Conservation (phyloP, 2,113 vertebrate species). For the Clarias batrachus region DNA sequence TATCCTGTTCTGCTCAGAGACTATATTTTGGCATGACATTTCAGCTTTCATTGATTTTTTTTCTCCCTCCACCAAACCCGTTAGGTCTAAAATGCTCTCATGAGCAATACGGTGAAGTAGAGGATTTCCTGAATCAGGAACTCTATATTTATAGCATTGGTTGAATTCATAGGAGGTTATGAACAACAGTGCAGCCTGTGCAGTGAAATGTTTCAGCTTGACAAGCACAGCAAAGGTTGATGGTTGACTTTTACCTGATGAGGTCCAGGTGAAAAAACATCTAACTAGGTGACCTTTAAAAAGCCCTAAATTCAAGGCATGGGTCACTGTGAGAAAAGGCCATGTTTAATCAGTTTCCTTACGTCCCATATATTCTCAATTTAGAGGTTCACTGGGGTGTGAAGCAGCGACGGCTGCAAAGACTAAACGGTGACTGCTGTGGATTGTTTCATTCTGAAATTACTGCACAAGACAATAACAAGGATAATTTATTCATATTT, state of each 20-base stretch:
- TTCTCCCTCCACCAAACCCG: neutral
- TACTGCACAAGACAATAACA: neutral
- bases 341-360: neutral
- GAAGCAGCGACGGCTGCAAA: neutral
- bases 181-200: too few relatives aligned
- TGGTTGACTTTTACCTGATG: slow-evolving; percentile 18
- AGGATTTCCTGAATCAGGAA: neutral
- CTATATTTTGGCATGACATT: neutral
- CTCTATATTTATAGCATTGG: neutral
- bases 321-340: neutral
- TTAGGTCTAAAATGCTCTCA: neutral
- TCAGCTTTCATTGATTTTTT: neutral
- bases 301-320: neutral
- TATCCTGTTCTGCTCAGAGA: neutral
- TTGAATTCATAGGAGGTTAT: neutral
- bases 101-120: neutral
- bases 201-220: neutral
- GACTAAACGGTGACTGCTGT: neutral
- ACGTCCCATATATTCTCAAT: neutral
- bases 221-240: neutral
- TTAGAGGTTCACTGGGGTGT: neutral
- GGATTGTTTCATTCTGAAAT: neutral
- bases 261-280: neutral
- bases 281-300: slow-evolving; percentile 20
- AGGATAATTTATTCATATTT: neutral